Base-by-base conservation (phyloP, 2,888 invertebrate species). In the Yponomeuta evonymella region DNA sequence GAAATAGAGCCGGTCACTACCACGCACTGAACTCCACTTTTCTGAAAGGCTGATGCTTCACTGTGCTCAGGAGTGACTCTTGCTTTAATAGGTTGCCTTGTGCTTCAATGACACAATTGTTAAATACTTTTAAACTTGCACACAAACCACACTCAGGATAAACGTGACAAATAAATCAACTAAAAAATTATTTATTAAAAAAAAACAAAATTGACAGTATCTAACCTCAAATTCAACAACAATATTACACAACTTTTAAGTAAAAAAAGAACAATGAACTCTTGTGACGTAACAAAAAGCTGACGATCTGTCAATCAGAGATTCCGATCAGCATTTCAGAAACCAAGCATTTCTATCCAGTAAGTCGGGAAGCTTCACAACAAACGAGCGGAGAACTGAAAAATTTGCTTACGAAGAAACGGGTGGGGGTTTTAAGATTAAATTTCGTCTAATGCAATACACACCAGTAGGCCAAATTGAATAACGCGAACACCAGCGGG, bases 381-480 rank as follows among this genome's bases (percentile, higher is more conserved):
- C 51, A 51, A 51, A 51, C 51, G 51, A 15, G 51, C 51, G 51
- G 15, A 15, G 5, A 58, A 58, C 51, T 12, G 51, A 58, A 58
- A 58, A 58, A 58, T 58, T 58, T 58, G 51, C 51, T 58, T 58
- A 58, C 51, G 51, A 15, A 58, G 15, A 58, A 58, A 58, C 51
- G 15, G 51, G 15, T 58, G 51, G 51, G 12, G 15, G 15, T 58
- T 15, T 58, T 58, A 15, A 58, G 15, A 58, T 58, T 51, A 51
- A 51, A 4, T 51, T 58, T 58, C 15, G 51, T 58, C 51, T 58
- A 58, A 3, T 58, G 51, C 51, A 64, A 64, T 15, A 77, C 88
- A 88, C 73, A 93, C 98, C 98, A 98, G 93, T 98, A 98, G 90
- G 97, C 96, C 90, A 98, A 94, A 92, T 98, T 98, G 94, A 98